phyloP scores from a whole-genome alignment of 2,797 vertebrate species.

The Sebastiscus tertius region DNA sequence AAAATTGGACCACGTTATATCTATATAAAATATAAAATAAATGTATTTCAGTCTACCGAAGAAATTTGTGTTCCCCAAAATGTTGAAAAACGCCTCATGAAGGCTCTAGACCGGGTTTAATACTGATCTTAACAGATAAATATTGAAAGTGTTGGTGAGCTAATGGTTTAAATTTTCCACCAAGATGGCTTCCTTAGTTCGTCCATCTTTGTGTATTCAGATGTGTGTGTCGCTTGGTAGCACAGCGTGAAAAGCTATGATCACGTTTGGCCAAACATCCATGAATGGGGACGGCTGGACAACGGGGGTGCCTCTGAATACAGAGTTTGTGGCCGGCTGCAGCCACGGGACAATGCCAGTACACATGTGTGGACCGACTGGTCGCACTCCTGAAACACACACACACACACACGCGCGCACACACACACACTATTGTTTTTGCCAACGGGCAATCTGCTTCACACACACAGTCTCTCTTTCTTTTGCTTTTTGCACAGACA shows the following conservation, averaged over 20 bases:
- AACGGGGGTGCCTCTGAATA: slow-evolving; percentile 63
- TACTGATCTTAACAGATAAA: background rate
- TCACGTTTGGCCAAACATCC: slow-evolving; percentile 70
- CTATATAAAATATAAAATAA: background rate
- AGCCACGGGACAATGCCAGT: slow-evolving; percentile 62
- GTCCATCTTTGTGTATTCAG: slow-evolving; percentile 63
- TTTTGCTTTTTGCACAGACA: slow-evolving; percentile 14
- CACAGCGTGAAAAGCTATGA: slow-evolving; percentile 74
- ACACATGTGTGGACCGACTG: slow-evolving; percentile 51
- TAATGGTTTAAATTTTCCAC: slow-evolving; percentile 53
- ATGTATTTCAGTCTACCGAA: background rate
- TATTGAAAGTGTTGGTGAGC: slow-evolving; percentile 6
- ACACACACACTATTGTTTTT: slow-evolving; percentile 53
- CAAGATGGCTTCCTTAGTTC: slow-evolving; percentile 54
- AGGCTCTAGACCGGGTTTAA: background rate
- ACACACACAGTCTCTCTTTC: background rate
- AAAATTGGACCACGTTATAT: background rate
- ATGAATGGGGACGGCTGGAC: slow-evolving; percentile 65
- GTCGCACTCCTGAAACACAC: slow-evolving; percentile 42
- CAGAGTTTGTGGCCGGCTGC: slow-evolving; percentile 66
- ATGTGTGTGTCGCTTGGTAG: slow-evolving; percentile 63
- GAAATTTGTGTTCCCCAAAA: background rate
- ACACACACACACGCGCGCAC: slow-evolving; percentile 29
- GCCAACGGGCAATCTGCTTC: slow-evolving; percentile 39
- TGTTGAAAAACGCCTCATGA: background rate